Evolutionary conservation across 2,113 vertebrate species (phyloP).

Genomic region (Bubo scandiacus): DNA sequence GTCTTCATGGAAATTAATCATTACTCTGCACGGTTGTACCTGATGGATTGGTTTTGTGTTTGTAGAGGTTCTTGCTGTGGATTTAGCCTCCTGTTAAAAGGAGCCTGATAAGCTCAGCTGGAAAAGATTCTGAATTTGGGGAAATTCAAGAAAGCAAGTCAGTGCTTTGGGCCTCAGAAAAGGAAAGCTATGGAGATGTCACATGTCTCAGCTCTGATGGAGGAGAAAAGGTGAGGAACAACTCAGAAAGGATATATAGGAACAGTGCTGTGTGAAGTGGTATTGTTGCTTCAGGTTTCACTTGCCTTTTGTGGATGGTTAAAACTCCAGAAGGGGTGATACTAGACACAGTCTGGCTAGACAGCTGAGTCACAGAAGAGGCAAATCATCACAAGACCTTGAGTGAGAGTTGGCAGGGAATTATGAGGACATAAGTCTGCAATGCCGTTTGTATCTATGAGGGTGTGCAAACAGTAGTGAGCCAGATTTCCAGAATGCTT

Average conservation of each 20-base stretch:
- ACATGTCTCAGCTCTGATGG: neutral
- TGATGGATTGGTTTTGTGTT: neutral
- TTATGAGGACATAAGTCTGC: conserved; percentile 16
- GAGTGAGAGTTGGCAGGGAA: conserved; percentile 43
- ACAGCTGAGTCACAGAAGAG: conserved; percentile 56
- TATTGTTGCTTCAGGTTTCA: conserved; percentile 25
- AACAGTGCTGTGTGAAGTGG: neutral
- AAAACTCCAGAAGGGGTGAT: conserved; percentile 50
- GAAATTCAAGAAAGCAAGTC: neutral
- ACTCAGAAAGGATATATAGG: fast-evolving
- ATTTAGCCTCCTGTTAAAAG: neutral
- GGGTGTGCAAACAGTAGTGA: conserved; percentile 40
- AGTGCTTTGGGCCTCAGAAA: neutral
- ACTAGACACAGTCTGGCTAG: conserved; percentile 51
- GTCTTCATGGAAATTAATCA: neutral
- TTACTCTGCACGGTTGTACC: neutral
- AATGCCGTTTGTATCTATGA: neutral
- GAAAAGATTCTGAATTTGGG: neutral
- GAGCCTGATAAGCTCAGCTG: neutral
- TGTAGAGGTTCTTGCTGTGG: neutral
- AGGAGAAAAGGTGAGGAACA: neutral
- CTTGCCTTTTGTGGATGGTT: conserved; percentile 41
- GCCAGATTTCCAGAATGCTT: conserved; percentile 9
- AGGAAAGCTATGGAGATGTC: neutral
- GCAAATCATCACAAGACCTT: conserved; percentile 43